These are phyloP conservation scores for Falco concolor DNA, from an alignment of 2,797 vertebrate species.

Conservation along the genomic window DNA sequence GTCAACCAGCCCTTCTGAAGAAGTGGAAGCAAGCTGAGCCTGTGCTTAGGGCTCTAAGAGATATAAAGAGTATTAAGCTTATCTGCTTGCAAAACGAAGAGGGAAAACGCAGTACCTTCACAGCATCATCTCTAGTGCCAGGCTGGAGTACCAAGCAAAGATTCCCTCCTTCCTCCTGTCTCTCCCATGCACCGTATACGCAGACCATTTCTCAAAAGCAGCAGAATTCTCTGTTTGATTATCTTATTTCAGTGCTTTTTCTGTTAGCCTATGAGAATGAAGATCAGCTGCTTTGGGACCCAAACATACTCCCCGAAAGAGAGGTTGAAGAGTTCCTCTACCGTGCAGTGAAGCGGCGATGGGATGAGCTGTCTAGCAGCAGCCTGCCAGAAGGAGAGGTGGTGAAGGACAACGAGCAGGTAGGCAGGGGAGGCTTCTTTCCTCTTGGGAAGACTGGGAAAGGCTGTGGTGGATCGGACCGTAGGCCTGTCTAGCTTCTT, in stretches of 20 bases:
- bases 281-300: conserved; percentile 92
- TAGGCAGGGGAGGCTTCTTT: conserved; percentile 12
- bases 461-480: not conserved
- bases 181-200: not conserved
- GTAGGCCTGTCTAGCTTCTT: not conserved
- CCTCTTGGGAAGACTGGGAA: not conserved
- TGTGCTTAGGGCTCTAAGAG: not conserved
- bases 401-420: conserved; percentile 91
- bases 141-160: not conserved
- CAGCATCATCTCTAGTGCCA: not conserved
- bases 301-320: conserved; percentile 78
- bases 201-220: not conserved
- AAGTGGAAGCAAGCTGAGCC: not conserved
- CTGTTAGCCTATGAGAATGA: conserved; percentile 82
- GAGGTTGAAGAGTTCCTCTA: conserved; percentile 89
- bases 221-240: not conserved
- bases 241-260: conserved; percentile 30
- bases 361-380: conserved; percentile 69
- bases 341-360: conserved; percentile 75
- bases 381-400: conserved; percentile 63
- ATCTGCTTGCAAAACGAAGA: not conserved
- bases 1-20: not conserved
- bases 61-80: not conserved
- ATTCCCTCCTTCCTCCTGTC: not conserved
- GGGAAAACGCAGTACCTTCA: not conserved